Evolutionary conservation across 2,113 vertebrate species (phyloP).

Genomic region (Myocastor coypus): DNA sequence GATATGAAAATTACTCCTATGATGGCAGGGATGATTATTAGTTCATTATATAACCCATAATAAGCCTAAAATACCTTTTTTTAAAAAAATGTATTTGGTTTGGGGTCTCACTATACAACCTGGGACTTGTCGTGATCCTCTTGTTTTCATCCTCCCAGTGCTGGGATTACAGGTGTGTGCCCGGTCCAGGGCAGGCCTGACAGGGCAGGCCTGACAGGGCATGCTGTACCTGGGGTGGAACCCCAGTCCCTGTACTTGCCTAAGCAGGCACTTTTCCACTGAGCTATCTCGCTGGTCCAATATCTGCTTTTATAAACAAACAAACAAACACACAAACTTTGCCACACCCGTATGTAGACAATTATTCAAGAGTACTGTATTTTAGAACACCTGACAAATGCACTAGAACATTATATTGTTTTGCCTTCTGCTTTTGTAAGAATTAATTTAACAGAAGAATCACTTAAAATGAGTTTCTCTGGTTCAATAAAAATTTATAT

Average conservation of each 20-base stretch:
- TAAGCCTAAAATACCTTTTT: not conserved
- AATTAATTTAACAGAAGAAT: not conserved
- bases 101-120: no score
- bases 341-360: not conserved
- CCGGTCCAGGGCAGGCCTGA: no score
- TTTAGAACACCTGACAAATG: constrained; percentile 48
- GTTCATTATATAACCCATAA: not conserved
- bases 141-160: no score
- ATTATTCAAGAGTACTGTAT: not conserved
- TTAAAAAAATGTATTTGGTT: not conserved
- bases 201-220: no score
- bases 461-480: not conserved
- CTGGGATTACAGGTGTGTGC: no score
- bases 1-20: not conserved
- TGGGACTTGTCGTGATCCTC: no score
- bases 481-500: not conserved
- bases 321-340: not conserved
- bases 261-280: no score
- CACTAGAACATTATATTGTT: not conserved
- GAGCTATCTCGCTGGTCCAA: no score
- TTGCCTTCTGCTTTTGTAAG: not conserved
- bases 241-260: no score
- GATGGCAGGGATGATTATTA: not conserved
- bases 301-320: not conserved
- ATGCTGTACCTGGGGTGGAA: no score